phyloP scores from a whole-genome alignment of 2,797 vertebrate species.

The Propithecus deckenii region DNA sequence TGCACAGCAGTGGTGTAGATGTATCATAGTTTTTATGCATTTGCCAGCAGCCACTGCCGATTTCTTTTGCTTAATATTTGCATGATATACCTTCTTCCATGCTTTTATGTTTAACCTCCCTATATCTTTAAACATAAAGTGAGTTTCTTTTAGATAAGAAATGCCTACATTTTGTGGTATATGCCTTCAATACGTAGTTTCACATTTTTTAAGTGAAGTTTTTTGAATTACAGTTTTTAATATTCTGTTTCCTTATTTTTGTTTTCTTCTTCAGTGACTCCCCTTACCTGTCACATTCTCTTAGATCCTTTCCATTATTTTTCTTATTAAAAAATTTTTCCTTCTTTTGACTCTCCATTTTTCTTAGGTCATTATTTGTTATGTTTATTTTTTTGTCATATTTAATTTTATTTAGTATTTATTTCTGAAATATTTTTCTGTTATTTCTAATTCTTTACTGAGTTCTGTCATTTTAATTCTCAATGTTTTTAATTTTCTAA shows the following conservation, averaged over 20 bases:
- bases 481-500: conserved; percentile 19
- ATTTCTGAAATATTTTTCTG: conserved; percentile 29
- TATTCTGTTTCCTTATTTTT: conserved; percentile 2
- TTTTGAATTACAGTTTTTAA: not conserved
- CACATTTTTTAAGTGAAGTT: not conserved
- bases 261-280: not conserved
- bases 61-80: not conserved
- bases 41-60: not conserved
- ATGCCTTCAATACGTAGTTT: not conserved
- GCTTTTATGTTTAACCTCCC: not conserved
- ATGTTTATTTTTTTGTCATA: not conserved
- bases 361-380: not conserved
- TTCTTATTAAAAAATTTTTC: not conserved
- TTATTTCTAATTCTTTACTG: not conserved
- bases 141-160: not conserved
- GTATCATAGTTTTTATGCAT: not conserved
- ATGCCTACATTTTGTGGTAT: not conserved
- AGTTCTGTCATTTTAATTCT: conserved; percentile 31
- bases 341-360: not conserved
- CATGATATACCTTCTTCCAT: not conserved
- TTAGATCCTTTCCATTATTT: not conserved
- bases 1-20: not conserved
- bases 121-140: not conserved
- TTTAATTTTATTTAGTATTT: not conserved
- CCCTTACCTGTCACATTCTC: not conserved